Base-by-base conservation (phyloP, 2,888 invertebrate genomes). In the Scrobipalpa costella region DNA sequence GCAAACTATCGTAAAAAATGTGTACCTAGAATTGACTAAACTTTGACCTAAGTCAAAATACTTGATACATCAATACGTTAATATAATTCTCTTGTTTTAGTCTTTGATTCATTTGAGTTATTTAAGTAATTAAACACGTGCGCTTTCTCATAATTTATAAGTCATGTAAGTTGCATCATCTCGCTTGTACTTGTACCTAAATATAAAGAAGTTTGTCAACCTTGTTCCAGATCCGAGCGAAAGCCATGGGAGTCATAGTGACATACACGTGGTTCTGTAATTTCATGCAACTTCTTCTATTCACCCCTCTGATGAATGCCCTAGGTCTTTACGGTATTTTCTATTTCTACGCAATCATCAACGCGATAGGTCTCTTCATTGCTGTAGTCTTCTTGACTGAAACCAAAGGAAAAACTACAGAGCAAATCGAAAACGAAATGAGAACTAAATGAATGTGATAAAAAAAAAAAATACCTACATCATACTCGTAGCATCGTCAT, bases 341-440 rank as follows among this genome's bases (percentile, higher is more conserved):
- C 73, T 81, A 78, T 68, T 67, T 81, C 17, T 91, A 83, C 67
- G 77, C 81, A 1, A 69, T 65, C 0, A 69, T 84, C 9, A 88
- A 88, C 66, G 38, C 83, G 1, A 6, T 76, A 0, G 84, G 88
- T 0, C 71, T 78, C 1, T 36, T 81, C 6, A 72, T 84, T 15
- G 75, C 77, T 2, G 40, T 84, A 1, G 38, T 82, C 2, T 67
- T 77, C 2, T 67, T 92, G 1, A 90, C 90, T 0, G 92, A 92
- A 71, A 92, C 91, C 0, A 89, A 83, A 61, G 87, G 85, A 0
- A 86, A 83, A 67, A 73, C 73, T 27, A 75, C 87, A 0, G 82
- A 85, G 15, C 69, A 83, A 62, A 89, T 90, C 19, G 76, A 83
- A 60, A 64, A 64, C 8, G 69, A 71, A 21, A 34, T 15, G 63